A percentile compares a stretch with the other conserved stretches of the same genome.
Evolutionary conservation across 2,888 invertebrate species (phyloP).

Genomic region (Cerceris rybyensis): DNA sequence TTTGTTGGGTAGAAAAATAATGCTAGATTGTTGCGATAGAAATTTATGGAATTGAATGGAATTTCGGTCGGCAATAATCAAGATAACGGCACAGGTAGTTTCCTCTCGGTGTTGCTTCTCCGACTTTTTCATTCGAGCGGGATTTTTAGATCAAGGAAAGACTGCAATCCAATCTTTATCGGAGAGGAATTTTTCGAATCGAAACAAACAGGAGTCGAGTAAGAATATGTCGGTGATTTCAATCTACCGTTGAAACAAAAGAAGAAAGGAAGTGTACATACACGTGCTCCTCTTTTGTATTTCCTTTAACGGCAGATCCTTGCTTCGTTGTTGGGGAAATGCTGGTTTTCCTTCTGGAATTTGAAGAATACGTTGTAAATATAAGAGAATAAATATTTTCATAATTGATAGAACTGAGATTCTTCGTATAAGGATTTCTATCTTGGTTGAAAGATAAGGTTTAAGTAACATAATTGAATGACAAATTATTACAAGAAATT

Average conservation of each 20-base stretch:
- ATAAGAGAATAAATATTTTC: too few species aligned
- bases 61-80: background rate
- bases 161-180: constrained; percentile 41
- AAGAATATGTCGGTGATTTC: constrained; percentile 48
- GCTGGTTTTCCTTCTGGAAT: too few species aligned
- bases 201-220: constrained; percentile 30
- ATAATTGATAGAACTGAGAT: too few species aligned
- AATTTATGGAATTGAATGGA: too few species aligned
- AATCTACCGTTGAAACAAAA: constrained; percentile 29
- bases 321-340: too few species aligned
- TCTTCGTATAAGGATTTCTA: too few species aligned
- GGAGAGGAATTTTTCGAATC: constrained; percentile 40
- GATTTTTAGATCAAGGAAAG: constrained; percentile 34
- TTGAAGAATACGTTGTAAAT: too few species aligned
- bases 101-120: constrained; percentile 14
- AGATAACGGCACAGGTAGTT: constrained; percentile 26
- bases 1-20: background rate
- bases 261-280: constrained; percentile 18
- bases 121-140: constrained; percentile 40
- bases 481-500: too few species aligned
- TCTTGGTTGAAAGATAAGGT: too few species aligned
- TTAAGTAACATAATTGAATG: too few species aligned
- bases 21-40: background rate
- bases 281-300: background rate
- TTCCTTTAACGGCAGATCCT: too few species aligned